phyloP scores from a whole-genome alignment of 2,113 vertebrate genomes.

The human (Homo sapiens) region GRCh38 chrX:138379001-138379500 shows the following conservation, averaged over 20 bases:
- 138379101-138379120: conserved; percentile 28
- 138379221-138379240: neutral
- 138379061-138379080: neutral
- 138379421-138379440: no score
- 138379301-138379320: no score
- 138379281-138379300: no score
- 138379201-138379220: neutral
- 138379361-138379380: no score
- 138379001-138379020: neutral
- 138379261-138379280: no score
- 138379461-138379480: no score
- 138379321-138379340: no score
- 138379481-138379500: no score
- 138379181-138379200: neutral
- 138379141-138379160: neutral
- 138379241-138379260: neutral
- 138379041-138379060: neutral
- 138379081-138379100: neutral
- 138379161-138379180: neutral
- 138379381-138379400: no score
- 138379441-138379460: no score
- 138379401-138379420: no score
- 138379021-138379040: neutral
- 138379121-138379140: neutral
- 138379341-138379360: no score